phyloP scores from a whole-genome alignment of 2,797 vertebrate genomes.

The Gymnothorax reevesii region DNA sequence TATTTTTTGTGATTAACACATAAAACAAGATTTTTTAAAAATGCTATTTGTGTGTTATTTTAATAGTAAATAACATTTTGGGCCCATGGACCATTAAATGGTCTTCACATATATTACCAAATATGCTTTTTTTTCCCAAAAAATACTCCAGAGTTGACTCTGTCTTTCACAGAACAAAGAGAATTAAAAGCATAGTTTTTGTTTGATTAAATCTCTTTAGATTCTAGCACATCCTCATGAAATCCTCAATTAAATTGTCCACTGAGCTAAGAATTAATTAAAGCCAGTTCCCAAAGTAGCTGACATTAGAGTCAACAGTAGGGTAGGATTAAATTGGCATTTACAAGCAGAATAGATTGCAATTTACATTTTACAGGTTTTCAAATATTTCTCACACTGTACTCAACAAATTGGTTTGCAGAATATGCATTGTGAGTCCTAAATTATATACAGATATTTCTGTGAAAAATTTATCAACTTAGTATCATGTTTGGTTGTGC shows the following conservation, averaged over 20 bases:
- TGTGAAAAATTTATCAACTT: not conserved
- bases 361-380: not conserved
- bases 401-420: not conserved
- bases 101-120: not conserved
- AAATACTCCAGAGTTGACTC: not conserved
- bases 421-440: not conserved
- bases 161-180: not conserved
- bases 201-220: not conserved
- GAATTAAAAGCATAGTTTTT: not conserved
- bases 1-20: not conserved
- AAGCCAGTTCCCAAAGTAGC: not conserved
- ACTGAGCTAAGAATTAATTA: not conserved
- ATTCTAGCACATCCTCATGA: not conserved
- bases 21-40: not conserved
- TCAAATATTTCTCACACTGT: not conserved
- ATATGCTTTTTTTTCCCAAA: not conserved
- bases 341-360: not conserved
- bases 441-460: not conserved
- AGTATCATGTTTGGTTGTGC: not conserved
- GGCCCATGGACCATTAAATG: not conserved
- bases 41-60: not conserved
- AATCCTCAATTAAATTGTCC: not conserved
- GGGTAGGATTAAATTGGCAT: not conserved
- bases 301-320: not conserved
- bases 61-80: not conserved